Conservation (phyloP, 2,113 vertebrate genomes). For the Carollia perspicillata region DNA sequence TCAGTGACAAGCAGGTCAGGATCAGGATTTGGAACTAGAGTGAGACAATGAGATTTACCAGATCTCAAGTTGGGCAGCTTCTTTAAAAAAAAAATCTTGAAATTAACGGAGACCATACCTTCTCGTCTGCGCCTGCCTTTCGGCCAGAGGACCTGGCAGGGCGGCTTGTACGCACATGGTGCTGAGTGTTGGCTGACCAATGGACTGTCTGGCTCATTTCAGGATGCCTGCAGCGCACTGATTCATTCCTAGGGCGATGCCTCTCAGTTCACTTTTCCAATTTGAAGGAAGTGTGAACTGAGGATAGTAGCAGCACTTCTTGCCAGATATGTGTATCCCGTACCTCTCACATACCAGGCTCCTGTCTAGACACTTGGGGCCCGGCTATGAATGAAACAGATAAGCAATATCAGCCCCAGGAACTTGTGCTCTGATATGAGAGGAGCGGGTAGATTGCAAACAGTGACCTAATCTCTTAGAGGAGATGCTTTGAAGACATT, state of each 20-base stretch:
- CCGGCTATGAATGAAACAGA: background rate
- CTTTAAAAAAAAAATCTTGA: background rate
- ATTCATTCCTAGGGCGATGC: background rate
- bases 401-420: background rate
- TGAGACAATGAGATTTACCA: background rate
- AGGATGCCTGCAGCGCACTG: background rate
- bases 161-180: too few relatives aligned
- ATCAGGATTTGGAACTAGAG: background rate
- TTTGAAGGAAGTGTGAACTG: background rate
- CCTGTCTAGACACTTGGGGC: background rate
- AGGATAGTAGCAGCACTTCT: background rate
- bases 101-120: background rate
- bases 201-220: background rate
- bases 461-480: background rate
- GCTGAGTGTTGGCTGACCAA: background rate
- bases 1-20: fast-evolving
- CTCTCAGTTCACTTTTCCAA: background rate
- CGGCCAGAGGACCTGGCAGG: background rate
- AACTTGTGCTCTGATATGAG: background rate
- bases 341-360: background rate
- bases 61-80: background rate
- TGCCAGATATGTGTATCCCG: background rate
- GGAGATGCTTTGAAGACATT: background rate
- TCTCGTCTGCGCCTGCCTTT: background rate
- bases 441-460: background rate